phyloP scores from a whole-genome alignment of 2,888 invertebrate species.

The Chirona hameri region DNA sequence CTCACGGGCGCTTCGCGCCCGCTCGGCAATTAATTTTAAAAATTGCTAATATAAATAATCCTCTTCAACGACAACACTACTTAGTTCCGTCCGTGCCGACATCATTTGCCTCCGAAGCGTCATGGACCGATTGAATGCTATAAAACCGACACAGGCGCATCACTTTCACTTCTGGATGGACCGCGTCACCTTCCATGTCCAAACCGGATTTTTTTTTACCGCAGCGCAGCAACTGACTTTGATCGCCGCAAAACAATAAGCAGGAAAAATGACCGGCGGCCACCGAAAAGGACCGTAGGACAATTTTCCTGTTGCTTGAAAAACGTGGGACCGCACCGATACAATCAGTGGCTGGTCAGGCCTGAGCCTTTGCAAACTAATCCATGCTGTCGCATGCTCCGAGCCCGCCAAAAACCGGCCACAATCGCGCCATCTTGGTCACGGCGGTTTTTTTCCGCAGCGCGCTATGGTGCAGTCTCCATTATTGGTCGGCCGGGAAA shows the following conservation, averaged over 20 bases:
- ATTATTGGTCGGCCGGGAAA: background rate
- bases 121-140: no score
- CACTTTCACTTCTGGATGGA: no score
- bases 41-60: no score
- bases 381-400: background rate
- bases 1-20: no score
- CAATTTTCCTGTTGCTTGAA: background rate
- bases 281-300: background rate
- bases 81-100: no score
- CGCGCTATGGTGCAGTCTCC: background rate
- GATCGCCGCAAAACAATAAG: background rate
- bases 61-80: no score
- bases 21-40: no score
- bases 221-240: background rate
- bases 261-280: background rate
- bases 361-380: background rate
- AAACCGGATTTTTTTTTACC: background rate
- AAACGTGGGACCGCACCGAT: background rate
- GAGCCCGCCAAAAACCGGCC: background rate
- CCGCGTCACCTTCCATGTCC: background rate
- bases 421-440: background rate
- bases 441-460: background rate
- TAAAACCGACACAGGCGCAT: no score
- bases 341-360: background rate
- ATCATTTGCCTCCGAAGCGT: no score